Percentiles rank a stretch among this genome's conserved stretches.
phyloP scores from a whole-genome alignment of 2,113 vertebrate genomes.

The Scalopus aquaticus region DNA sequence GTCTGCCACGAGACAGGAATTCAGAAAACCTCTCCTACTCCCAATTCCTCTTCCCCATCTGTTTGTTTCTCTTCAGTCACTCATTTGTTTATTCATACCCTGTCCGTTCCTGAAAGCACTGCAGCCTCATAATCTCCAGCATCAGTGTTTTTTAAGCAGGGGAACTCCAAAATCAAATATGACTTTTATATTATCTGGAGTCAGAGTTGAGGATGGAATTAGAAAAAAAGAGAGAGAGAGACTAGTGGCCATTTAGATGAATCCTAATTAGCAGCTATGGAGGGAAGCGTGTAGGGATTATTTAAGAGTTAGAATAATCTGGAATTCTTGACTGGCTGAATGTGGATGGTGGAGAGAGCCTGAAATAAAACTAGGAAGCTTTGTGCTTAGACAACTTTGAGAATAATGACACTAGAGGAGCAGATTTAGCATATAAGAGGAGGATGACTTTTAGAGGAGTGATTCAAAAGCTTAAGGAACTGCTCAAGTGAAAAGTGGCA shows the following conservation, averaged over 20 bases:
- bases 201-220: not conserved
- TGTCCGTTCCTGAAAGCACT: not conserved
- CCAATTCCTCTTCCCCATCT: not conserved
- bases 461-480: not conserved
- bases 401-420: not conserved
- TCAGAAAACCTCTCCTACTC: not conserved
- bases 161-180: not conserved
- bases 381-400: not conserved
- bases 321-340: not conserved
- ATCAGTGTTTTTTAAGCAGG: not conserved
- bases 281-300: not conserved
- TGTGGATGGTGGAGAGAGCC: not conserved
- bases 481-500: not conserved
- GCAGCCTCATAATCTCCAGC: not conserved
- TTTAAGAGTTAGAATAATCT: not conserved
- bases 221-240: not conserved
- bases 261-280: not conserved
- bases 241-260: not conserved
- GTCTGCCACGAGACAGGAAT: not conserved
- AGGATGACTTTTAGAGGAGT: not conserved
- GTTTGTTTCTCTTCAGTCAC: not conserved
- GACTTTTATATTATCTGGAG: not conserved
- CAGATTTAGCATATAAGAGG: not conserved
- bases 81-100: not conserved
- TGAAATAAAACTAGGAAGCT: not conserved